phyloP scores from a whole-genome alignment of 2,797 vertebrate genomes.

The Sebastes kiyomatsui region DNA sequence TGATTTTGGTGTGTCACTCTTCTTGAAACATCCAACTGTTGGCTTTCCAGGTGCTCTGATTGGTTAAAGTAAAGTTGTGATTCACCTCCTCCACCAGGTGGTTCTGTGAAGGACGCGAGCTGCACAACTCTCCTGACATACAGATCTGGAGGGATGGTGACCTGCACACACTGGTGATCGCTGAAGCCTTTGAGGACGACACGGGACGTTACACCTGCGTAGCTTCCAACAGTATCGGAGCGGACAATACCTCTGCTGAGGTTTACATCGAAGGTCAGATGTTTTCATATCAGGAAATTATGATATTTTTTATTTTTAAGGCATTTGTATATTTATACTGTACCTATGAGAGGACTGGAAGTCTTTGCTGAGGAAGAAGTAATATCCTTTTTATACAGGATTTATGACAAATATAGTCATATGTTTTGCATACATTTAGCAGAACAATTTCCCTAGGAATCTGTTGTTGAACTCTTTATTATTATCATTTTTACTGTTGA shows the following conservation, averaged over 20 bases:
- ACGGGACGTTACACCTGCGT: constrained; percentile 97
- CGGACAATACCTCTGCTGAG: constrained; percentile 96
- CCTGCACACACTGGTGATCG: constrained; percentile 91
- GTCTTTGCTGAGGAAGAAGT: neutral
- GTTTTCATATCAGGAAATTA: neutral
- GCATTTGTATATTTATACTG: neutral
- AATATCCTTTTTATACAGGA: neutral
- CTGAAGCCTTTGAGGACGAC: constrained; percentile 98
- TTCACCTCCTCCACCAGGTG: constrained; percentile 83
- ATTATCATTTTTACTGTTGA: neutral
- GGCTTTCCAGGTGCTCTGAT: neutral
- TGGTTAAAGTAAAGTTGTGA: neutral
- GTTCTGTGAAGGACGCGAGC: constrained; percentile 97
- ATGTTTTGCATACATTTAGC: neutral
- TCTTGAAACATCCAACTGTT: neutral
- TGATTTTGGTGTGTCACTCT: neutral
- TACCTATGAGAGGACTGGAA: neutral
- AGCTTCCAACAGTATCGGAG: constrained; percentile 92
- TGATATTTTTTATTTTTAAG: neutral
- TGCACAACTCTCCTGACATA: constrained; percentile 92
- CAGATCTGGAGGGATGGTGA: constrained; percentile 90
- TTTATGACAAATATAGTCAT: neutral
- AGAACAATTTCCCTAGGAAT: neutral
- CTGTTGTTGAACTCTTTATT: neutral
- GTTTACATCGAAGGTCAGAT: constrained; percentile 95